phyloP scores from a whole-genome alignment of 2,113 vertebrate species.

The Megaptera novaeangliae region DNA sequence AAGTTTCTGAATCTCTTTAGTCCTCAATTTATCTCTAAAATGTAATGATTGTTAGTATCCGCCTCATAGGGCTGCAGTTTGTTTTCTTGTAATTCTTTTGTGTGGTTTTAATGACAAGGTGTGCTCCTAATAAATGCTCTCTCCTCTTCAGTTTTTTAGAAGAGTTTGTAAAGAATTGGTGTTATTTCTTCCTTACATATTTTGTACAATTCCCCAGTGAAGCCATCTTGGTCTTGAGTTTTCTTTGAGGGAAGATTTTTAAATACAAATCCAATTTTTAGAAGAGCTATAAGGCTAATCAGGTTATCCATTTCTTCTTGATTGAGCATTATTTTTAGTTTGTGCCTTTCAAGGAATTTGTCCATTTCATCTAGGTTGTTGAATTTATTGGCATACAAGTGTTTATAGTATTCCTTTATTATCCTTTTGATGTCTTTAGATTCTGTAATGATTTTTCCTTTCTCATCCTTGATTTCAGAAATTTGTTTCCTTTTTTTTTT shows the following conservation, averaged over 20 bases:
- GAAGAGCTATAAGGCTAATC: neutral
- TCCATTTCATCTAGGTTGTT: neutral
- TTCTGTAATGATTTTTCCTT: neutral
- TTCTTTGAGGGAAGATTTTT: neutral
- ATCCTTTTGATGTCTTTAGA: neutral
- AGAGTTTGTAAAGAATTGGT: neutral
- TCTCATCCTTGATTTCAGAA: neutral
- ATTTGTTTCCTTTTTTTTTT: neutral
- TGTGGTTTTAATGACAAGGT: neutral
- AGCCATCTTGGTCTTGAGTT: neutral
- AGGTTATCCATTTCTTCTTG: neutral
- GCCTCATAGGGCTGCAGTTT: neutral
- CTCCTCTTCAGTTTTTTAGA: neutral
- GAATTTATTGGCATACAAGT: neutral
- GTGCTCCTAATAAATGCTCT: neutral
- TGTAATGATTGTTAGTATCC: neutral
- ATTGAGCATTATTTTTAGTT: neutral
- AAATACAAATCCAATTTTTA: neutral
- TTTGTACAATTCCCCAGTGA: neutral
- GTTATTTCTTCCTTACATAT: slow-evolving; percentile 4
- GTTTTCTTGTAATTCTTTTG: neutral
- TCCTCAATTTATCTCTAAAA: neutral
- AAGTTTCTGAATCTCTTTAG: neutral
- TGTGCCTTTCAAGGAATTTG: neutral
- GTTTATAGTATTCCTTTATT: neutral